phyloP scores from a whole-genome alignment of 2,113 vertebrate genomes.

The Mirza zaza region DNA sequence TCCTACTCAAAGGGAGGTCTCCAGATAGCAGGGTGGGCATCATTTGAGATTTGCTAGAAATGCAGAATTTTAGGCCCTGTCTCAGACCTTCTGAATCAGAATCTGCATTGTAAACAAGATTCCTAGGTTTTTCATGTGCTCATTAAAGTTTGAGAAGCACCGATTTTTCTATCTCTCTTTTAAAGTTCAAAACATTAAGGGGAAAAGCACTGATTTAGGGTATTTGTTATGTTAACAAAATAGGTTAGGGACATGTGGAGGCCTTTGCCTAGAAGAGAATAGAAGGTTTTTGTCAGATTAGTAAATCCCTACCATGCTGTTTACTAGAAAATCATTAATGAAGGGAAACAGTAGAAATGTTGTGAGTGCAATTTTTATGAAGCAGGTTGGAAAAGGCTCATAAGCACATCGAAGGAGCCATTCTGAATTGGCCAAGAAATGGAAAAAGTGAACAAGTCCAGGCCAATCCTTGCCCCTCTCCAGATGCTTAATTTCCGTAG shows the following conservation, averaged over 20 bases:
- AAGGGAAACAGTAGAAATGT: slow-evolving; percentile 35
- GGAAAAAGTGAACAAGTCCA: slow-evolving; percentile 50
- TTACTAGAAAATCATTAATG: slow-evolving; percentile 51
- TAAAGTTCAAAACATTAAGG: too few species aligned
- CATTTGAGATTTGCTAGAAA: background rate
- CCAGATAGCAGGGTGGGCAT: background rate
- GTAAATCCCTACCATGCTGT: background rate
- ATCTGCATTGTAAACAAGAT: background rate
- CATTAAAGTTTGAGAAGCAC: slow-evolving; percentile 16
- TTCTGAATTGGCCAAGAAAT: slow-evolving; percentile 51
- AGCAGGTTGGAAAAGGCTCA: slow-evolving; percentile 42
- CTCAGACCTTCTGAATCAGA: background rate
- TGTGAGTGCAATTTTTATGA: slow-evolving; percentile 52
- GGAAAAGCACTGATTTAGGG: background rate
- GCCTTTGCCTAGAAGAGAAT: background rate
- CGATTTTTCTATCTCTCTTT: background rate
- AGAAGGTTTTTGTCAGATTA: background rate
- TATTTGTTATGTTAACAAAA: slow-evolving; percentile 5
- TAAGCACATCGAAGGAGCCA: background rate
- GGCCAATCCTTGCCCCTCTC: slow-evolving; percentile 1
- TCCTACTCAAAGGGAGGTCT: background rate
- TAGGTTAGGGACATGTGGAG: background rate
- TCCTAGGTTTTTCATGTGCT: background rate
- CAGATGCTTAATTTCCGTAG: slow-evolving; percentile 54
- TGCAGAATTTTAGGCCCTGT: background rate